Base-by-base conservation (phyloP, 2,888 invertebrate genomes). In the Lissocephala sabroskyi region DNA sequence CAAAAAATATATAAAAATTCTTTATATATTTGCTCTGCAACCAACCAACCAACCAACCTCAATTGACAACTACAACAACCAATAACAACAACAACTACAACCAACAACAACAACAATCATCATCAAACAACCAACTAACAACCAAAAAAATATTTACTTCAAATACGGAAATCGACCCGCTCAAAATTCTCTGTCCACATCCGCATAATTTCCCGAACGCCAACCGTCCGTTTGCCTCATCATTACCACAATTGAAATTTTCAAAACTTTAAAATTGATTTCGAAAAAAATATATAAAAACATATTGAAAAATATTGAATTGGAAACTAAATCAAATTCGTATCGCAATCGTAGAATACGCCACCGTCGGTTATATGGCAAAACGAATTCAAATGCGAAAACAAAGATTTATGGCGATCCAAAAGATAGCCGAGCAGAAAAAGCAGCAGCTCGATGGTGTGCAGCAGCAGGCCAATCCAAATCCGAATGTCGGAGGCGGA, bases 311-410 rank as follows among this genome's bases (percentile, higher is more conserved):
- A 5, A 5, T 23, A 33, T 33, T 5, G 49, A 64, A 64, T 55
- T 68, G 75, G 58, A 62, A 65, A 71, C 62, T 57, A 53, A 71
- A 59, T 53, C 54, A 37, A 55, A 63, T 59, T 55, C 61, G 60
- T 57, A 52, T 67, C 66, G 61, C 76, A 67, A 68, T 73, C 75
- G 65, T 90, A 96, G 98, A 98, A 88, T 98, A 97, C 86, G 97
- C 98, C 64, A 95, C 97, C 64, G 98, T 98, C 76, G 97, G 97
- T 67, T 98, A 98, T 87, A 95, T 97, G 93, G 96, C 96, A 70
- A 97, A 97, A 87, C 89, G 96, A 86, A 95, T 97, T 86, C 96
- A 96, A 86, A 96, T 97, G 95, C 89, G 96, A 83, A 95, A 96
- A 87, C 95, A 94, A 86, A 90, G 95, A 83, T 94, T 95, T 86